Percentiles rank a stretch among this genome's conserved stretches.
These are phyloP conservation scores for Polylopha cassiicola DNA, from an alignment of 2,888 invertebrate genomes.

Conservation along the genomic window DNA sequence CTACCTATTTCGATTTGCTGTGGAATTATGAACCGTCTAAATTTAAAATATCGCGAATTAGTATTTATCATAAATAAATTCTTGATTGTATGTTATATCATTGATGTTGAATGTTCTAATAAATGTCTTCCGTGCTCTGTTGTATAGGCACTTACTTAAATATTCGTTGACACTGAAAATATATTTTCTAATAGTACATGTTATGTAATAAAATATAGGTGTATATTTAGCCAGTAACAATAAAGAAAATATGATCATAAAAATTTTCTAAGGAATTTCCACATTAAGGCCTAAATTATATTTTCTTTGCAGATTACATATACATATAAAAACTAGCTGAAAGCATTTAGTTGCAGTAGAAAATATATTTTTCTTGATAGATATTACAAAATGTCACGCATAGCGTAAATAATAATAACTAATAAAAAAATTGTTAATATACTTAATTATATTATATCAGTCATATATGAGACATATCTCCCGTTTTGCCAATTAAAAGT, in stretches of 20 bases:
- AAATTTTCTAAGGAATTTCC: constrained; percentile 25
- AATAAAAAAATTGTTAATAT: constrained; percentile 9
- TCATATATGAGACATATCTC: constrained; percentile 58
- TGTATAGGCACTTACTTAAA: too few species aligned
- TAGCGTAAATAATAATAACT: constrained; percentile 21
- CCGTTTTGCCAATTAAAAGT: constrained; percentile 73
- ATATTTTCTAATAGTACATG: constrained; percentile 35
- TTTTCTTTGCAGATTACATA: constrained; percentile 6
- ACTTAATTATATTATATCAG: constrained; percentile 11
- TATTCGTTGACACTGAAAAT: constrained; percentile 59
- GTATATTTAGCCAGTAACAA: too few species aligned
- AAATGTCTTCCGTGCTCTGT: constrained; percentile 12
- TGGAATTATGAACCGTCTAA: constrained; percentile 24
- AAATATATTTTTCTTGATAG: constrained; percentile 23
- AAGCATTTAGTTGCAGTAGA: constrained; percentile 21
- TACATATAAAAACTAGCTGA: constrained; percentile 11
- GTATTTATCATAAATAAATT: constrained; percentile 1
- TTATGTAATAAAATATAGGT: constrained; percentile 21
- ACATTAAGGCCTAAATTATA: constrained; percentile 25
- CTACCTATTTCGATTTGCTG: too few species aligned
- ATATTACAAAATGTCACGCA: constrained; percentile 24
- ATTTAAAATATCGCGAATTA: constrained; percentile 4
- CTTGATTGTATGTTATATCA: constrained; percentile 5
- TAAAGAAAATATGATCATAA: too few species aligned
- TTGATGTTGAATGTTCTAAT: constrained; percentile 14